Evolutionary conservation across 2,797 vertebrate species (phyloP), one percentile per base, ranked within the genome.

Genomic region (Pipistrellus nathusii): DNA sequence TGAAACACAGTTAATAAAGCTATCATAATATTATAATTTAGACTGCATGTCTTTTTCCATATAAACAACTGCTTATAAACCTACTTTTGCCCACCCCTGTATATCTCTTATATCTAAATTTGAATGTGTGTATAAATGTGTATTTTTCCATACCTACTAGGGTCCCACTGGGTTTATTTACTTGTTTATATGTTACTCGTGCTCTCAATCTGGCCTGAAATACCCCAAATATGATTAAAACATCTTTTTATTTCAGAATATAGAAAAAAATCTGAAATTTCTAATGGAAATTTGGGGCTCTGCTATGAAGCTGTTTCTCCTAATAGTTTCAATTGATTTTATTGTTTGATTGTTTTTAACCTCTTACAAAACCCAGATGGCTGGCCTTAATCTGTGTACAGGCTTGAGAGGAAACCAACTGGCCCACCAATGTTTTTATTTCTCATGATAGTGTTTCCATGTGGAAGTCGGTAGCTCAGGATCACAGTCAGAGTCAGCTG

Each of bases 241-340:
- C 12, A 8, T 64, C n/a, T 32, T 46, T 88, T 88, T 94, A 57
- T 72, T 68, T 48, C 41, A 85, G 27, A 75, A 88, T 76, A 55
- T 6, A 85, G 73, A 72, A 71, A 82, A 46, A 83, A 90, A 93
- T n/a, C 55, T 38, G 38, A 82, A 92, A 90, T 93, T 90, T 62
- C 20, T 71, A n/a, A 78, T 90, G 53, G 66, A n/a, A 51, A 0
- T 85, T 92, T 85, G 69, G 21, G 51, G 81, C 3, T 85, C 89
- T 85, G 20, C 41, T 90, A 2, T 20, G 84, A 76, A 92, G 21
- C 27, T 72, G 23, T 20, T 72, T 64, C n/a, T 94, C 13, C 44
- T 80, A 44, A 90, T 46, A 66, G 80, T 85, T 94, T 92, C 41
- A 55, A 3, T 64, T 64, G 27, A 17, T 68, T 87, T 71, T 94